Conservation (phyloP, 1,140 invertebrate species). For the Caenorhabditis brenneri region DNA sequence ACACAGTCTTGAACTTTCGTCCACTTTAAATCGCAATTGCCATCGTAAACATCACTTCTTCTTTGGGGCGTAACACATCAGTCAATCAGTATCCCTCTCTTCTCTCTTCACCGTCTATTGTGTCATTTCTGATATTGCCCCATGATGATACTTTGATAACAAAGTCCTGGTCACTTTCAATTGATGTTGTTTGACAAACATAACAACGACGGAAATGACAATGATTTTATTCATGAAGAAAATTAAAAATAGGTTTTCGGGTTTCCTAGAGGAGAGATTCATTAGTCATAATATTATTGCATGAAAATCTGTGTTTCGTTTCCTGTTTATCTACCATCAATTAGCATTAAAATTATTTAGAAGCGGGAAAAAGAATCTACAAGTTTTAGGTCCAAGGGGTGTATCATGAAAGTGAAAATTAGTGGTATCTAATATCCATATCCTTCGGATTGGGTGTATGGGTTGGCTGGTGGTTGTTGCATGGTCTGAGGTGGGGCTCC, state of each 20-base stretch:
- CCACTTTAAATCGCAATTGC: slow-evolving; percentile 27
- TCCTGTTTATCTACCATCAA: not conserved
- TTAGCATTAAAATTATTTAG: not conserved
- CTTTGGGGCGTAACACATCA: slow-evolving; percentile 18
- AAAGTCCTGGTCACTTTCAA: not conserved
- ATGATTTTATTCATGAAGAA: not conserved
- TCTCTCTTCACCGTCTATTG: not conserved
- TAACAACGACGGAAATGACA: not conserved
- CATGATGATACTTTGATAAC: slow-evolving; percentile 22
- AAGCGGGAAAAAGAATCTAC: not conserved
- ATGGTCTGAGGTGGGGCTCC: not conserved
- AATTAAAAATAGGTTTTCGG: not conserved
- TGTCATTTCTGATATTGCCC: not conserved
- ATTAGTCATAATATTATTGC: slow-evolving; percentile 17
- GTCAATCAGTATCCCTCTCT: slow-evolving; percentile 5
- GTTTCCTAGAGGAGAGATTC: not conserved
- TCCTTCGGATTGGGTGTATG: slow-evolving; percentile 27
- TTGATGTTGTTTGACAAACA: slow-evolving; percentile 2
- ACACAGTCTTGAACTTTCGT: slow-evolving; percentile 28
- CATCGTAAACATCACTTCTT: slow-evolving; percentile 8
- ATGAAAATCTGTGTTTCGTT: not conserved
- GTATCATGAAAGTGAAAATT: not conserved
- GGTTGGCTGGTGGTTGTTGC: slow-evolving; percentile 14
- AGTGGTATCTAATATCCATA: not conserved
- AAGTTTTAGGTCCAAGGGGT: slow-evolving; percentile 27